phyloP scores from a whole-genome alignment of 2,888 invertebrate genomes.

The Anticlea derivata region DNA sequence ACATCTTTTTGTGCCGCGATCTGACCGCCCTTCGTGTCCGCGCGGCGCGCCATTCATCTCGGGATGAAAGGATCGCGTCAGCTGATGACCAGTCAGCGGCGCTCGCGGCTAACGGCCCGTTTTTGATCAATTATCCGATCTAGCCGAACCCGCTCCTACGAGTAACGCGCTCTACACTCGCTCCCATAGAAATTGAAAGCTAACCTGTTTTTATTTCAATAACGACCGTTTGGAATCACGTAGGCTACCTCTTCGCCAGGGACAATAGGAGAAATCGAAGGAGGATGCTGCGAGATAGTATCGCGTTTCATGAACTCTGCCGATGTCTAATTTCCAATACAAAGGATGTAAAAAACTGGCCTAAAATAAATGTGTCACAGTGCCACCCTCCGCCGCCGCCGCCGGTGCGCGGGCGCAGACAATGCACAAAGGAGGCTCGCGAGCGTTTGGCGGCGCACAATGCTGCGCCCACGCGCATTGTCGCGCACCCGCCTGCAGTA shows the following conservation, averaged over 20 bases:
- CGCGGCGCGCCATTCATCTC: constrained; percentile 54
- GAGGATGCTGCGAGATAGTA: constrained; percentile 73
- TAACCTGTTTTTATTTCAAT: constrained; percentile 73
- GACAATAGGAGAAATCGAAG: constrained; percentile 67
- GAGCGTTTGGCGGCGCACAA: constrained; percentile 55
- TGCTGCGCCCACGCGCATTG: constrained; percentile 68
- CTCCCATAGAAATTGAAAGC: constrained; percentile 74
- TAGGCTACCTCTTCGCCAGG: constrained; percentile 47
- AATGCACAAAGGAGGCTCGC: constrained; percentile 74
- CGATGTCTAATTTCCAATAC: constrained; percentile 81
- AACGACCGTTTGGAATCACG: constrained; percentile 51
- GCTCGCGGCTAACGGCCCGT: constrained; percentile 64
- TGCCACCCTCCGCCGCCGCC: constrained; percentile 68
- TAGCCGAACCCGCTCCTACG: constrained; percentile 50
- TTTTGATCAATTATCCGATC: constrained; percentile 73
- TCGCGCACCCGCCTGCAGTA: constrained; percentile 35
- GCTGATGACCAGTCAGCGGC: constrained; percentile 55
- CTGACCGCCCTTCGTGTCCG: constrained; percentile 49
- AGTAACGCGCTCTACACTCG: constrained; percentile 61
- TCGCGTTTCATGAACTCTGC: constrained; percentile 78
- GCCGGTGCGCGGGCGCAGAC: constrained; percentile 53
- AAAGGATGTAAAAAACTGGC: constrained; percentile 79
- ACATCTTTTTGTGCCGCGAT: constrained; percentile 69
- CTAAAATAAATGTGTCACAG: constrained; percentile 82
- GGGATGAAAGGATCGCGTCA: constrained; percentile 72